Conservation (phyloP, 1,140 invertebrate species). For the Lutraria rhynchaena region DNA sequence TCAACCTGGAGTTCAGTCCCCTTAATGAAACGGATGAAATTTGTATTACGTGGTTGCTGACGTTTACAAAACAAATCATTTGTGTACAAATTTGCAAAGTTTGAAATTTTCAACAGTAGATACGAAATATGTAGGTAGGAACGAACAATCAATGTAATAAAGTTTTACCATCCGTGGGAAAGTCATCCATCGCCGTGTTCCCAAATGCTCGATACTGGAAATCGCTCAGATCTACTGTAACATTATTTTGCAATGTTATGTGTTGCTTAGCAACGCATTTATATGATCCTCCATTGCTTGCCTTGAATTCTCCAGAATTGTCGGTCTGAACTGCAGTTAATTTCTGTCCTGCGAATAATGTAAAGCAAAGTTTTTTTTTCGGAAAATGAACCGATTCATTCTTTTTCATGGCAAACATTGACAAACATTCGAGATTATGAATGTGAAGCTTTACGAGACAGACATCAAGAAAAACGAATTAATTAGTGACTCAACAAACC, state of each 20-base stretch:
- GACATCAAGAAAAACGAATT: neutral
- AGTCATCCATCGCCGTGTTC: neutral
- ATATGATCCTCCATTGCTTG: neutral
- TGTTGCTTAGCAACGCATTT: slow-evolving; percentile 27
- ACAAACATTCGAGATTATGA: neutral
- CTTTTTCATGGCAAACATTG: neutral
- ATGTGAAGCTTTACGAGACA: neutral
- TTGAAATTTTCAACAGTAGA: too few relatives aligned
- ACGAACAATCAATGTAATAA: too few relatives aligned
- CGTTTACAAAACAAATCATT: too few relatives aligned
- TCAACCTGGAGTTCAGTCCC: neutral
- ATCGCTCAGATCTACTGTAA: slow-evolving; percentile 10
- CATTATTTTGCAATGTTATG: neutral
- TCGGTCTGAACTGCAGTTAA: too few relatives aligned
- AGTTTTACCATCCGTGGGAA: neutral
- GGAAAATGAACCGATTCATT: neutral
- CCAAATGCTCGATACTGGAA: slow-evolving; percentile 28
- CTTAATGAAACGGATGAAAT: neutral
- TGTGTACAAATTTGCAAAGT: too few relatives aligned
- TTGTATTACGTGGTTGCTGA: too few relatives aligned
- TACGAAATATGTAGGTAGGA: too few relatives aligned
- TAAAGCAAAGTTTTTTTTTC: neutral
- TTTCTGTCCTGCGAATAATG: too few relatives aligned
- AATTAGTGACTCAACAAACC: neutral
- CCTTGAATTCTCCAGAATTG: slow-evolving; percentile 9